phyloP scores from a whole-genome alignment of 2,888 invertebrate species.

The Sarcophaga subvicina region DNA sequence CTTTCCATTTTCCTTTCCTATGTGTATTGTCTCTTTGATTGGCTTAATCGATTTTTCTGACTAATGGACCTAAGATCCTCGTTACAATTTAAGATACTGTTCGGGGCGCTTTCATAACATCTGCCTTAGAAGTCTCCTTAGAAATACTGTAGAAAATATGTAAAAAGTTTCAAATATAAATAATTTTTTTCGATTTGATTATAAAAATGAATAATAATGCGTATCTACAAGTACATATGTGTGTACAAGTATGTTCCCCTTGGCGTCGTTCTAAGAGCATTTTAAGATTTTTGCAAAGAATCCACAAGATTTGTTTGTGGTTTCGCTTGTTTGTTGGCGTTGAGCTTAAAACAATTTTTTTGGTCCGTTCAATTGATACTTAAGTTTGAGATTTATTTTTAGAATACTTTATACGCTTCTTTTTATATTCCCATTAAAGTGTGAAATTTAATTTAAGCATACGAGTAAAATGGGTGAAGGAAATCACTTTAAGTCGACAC shows the following conservation, averaged over 20 bases:
- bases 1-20: no score
- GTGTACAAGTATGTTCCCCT: not conserved
- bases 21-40: no score
- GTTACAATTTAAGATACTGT: no score
- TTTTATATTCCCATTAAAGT: slow-evolving; percentile 45
- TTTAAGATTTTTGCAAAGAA: not conserved
- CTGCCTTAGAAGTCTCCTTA: no score
- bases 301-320: not conserved
- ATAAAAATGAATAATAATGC: not conserved
- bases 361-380: slow-evolving; percentile 45
- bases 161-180: no score
- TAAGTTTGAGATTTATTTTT: slow-evolving; percentile 62
- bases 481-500: not conserved
- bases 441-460: slow-evolving; percentile 59
- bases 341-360: slow-evolving; percentile 36
- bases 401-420: slow-evolving; percentile 18
- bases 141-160: no score
- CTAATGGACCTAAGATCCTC: no score
- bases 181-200: no score
- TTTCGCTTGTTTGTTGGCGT: slow-evolving; percentile 7
- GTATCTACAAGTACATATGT: not conserved
- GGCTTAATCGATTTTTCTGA: no score
- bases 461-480: slow-evolving; percentile 27
- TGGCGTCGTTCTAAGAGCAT: not conserved
- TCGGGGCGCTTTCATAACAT: no score